Conservation (phyloP, 2,113 vertebrate genomes). For the Megalops atlanticus region DNA sequence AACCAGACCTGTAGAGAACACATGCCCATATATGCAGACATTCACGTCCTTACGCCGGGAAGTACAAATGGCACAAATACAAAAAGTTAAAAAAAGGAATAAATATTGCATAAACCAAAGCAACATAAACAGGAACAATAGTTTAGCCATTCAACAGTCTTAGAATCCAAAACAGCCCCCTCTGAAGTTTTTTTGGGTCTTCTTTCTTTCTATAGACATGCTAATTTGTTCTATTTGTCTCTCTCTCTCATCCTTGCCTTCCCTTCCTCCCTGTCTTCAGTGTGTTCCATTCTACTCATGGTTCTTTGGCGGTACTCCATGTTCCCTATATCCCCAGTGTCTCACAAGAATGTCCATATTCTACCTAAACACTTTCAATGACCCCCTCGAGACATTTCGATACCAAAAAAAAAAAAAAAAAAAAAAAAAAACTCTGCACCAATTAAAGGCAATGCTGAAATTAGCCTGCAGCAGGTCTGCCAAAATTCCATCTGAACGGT, state of each 20-base stretch:
- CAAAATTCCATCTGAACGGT: neutral
- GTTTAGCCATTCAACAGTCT: neutral
- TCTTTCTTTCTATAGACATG: neutral
- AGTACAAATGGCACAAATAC: too few species aligned
- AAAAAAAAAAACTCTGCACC: neutral
- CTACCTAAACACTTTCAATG: neutral
- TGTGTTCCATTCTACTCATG: neutral
- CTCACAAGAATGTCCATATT: neutral
- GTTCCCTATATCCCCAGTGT: neutral
- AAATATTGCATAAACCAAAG: neutral
- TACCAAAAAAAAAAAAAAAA: neutral
- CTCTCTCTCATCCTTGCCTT: neutral
- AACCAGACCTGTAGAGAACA: too few species aligned
- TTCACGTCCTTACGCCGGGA: too few species aligned
- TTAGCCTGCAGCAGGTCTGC: neutral
- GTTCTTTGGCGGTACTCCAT: neutral
- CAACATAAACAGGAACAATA: too few species aligned
- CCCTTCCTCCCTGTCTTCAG: neutral
- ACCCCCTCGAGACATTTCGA: neutral
- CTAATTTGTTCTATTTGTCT: neutral
- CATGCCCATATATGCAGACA: too few species aligned
- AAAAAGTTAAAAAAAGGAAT: neutral
- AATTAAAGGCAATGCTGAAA: neutral
- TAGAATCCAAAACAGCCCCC: neutral
- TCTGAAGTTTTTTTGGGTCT: neutral